A percentile compares a stretch with the other conserved stretches of the same genome.
Conservation (phyloP, 2,113 vertebrate genomes). For the Oncorhynchus nerka region DNA sequence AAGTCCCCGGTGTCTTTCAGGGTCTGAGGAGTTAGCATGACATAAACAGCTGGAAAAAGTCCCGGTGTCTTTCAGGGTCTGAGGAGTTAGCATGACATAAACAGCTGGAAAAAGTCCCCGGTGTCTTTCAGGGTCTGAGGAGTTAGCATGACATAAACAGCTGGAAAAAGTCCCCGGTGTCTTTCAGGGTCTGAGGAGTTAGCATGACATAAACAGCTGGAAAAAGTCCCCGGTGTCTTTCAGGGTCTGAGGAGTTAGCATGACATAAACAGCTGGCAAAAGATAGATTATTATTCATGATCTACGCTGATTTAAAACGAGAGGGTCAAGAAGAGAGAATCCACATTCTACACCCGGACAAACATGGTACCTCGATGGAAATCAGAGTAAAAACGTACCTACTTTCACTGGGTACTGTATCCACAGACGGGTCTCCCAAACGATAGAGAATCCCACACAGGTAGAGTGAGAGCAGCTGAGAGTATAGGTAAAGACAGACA, state of each 20-base stretch:
- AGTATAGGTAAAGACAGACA: not conserved
- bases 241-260: not conserved
- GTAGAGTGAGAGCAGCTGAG: not conserved
- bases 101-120: not conserved
- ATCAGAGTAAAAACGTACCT: slow-evolving; percentile 14
- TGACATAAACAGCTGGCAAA: not conserved
- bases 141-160: not conserved
- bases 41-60: not conserved
- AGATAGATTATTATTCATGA: no score
- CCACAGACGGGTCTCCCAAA: slow-evolving; percentile 21
- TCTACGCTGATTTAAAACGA: no score
- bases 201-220: not conserved
- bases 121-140: not conserved
- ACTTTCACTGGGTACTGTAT: not conserved
- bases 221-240: not conserved
- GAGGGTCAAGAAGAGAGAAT: not conserved
- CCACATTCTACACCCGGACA: not conserved
- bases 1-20: no score
- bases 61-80: not conserved
- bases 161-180: not conserved
- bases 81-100: not conserved
- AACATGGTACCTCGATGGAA: not conserved
- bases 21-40: not conserved
- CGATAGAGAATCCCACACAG: slow-evolving; percentile 18
- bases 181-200: not conserved